These are phyloP conservation scores for Paedocypris micromegethes DNA, from an alignment of 2,797 vertebrate species.

Conservation along the genomic window DNA sequence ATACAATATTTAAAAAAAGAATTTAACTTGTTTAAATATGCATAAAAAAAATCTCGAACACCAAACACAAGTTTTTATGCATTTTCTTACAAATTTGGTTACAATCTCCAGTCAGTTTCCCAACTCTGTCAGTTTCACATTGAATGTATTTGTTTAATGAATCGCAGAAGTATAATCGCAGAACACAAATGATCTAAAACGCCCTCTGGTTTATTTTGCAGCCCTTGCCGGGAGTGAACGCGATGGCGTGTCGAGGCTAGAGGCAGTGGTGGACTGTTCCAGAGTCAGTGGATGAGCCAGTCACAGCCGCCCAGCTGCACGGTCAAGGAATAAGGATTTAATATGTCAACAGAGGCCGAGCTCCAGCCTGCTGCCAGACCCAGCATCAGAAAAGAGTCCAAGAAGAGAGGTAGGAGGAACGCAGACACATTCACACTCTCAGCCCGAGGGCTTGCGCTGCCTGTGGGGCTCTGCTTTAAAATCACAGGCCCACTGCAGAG, in stretches of 20 bases:
- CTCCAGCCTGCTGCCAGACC: conserved; percentile 75
- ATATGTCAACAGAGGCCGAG: conserved; percentile 84
- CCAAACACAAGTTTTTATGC: no score
- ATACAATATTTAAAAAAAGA: no score
- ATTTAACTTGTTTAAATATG: no score
- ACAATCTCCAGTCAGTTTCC: no score
- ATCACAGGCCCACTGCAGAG: conserved; percentile 7
- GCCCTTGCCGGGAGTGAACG: conserved; percentile 69
- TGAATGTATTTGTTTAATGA: no score
- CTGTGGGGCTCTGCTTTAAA: conserved; percentile 9
- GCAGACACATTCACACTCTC: conserved; percentile 16
- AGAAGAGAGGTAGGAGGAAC: conserved; percentile 64
- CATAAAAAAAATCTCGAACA: no score
- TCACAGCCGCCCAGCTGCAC: conserved; percentile 77
- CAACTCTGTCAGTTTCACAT: no score
- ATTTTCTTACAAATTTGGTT: no score
- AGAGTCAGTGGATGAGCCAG: conserved; percentile 79
- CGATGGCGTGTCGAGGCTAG: conserved; percentile 69
- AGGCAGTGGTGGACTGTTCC: conserved; percentile 68
- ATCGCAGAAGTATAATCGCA: not conserved
- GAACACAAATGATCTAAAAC: not conserved
- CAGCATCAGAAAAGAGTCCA: conserved; percentile 73
- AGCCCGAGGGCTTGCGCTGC: not conserved
- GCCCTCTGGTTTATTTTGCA: conserved; percentile 53
- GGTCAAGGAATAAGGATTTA: conserved; percentile 85